These are phyloP conservation scores for Brachionus manjavacas DNA, from an alignment of 1,140 invertebrate species.

Conservation along the genomic window DNA sequence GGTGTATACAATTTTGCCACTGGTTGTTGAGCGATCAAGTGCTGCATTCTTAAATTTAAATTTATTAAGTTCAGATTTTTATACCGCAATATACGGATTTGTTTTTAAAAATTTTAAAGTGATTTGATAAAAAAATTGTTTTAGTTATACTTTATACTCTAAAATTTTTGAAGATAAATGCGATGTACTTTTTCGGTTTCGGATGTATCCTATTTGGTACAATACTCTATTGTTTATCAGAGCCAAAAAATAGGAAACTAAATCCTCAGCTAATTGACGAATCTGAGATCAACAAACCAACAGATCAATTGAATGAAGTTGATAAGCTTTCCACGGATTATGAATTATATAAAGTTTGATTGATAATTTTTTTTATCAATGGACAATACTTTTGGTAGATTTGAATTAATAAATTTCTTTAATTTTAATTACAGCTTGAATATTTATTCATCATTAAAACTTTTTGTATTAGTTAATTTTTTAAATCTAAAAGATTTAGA, in stretches of 20 bases:
- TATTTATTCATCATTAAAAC: too few species aligned
- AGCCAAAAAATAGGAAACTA: slow-evolving; percentile 27
- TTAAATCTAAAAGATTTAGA: too few species aligned
- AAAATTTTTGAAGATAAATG: slow-evolving; percentile 66
- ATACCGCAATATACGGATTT: slow-evolving; percentile 73
- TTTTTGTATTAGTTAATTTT: too few species aligned
- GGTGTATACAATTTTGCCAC: slow-evolving; percentile 71
- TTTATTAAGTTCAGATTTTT: slow-evolving; percentile 77
- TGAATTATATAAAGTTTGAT: neutral
- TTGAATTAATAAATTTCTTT: too few species aligned
- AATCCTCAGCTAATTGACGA: neutral
- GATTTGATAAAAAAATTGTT: slow-evolving; percentile 46
- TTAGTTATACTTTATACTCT: neutral
- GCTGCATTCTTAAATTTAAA: slow-evolving; percentile 76
- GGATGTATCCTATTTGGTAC: slow-evolving; percentile 70
- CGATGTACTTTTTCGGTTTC: slow-evolving; percentile 73
- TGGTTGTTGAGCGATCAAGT: slow-evolving; percentile 71
- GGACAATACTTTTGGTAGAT: too few species aligned
- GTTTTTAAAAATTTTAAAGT: slow-evolving; percentile 77
- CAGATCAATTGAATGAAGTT: neutral
- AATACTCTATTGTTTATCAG: slow-evolving; percentile 63
- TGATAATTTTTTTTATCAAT: too few species aligned
- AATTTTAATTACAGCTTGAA: too few species aligned
- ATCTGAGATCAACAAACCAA: neutral
- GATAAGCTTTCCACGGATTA: neutral